A percentile compares a stretch with the other conserved stretches of the same genome.
Conservation (phyloP, 2,113 vertebrate genomes). For the Macquaria australasica region DNA sequence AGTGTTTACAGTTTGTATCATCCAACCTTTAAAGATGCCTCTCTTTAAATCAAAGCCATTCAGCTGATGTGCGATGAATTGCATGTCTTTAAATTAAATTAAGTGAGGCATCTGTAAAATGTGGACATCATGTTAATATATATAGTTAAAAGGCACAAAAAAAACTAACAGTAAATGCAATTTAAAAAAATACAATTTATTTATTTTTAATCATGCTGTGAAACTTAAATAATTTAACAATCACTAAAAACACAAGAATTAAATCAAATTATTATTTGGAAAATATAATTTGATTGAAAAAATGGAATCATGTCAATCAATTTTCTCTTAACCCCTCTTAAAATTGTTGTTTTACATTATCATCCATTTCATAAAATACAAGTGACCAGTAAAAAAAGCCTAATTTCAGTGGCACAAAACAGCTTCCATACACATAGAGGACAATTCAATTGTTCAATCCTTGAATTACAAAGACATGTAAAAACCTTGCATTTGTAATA, state of each 20-base stretch:
- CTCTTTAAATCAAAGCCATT: neutral
- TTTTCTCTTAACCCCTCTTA: too few species aligned
- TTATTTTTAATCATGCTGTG: too few species aligned
- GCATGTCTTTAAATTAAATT: neutral
- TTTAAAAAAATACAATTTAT: too few species aligned
- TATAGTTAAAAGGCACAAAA: neutral
- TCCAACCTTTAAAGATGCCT: neutral
- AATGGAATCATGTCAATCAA: too few species aligned
- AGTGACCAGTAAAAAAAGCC: neutral
- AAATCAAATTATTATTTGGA: too few species aligned
- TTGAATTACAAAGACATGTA: neutral
- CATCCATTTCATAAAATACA: neutral
- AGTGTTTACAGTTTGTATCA: neutral
- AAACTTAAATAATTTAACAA: too few species aligned
- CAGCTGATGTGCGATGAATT: neutral
- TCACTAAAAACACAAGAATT: too few species aligned
- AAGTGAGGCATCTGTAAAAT: neutral
- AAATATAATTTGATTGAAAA: neutral
- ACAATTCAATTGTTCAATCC: neutral
- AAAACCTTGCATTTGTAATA: neutral
- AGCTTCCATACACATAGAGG: neutral
- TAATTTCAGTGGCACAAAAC: neutral
- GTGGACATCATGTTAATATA: neutral
- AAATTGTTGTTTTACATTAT: too few species aligned
- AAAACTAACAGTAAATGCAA: too few species aligned